Percentiles rank a stretch among this genome's conserved stretches.
Evolutionary conservation across 2,113 vertebrate species (phyloP).

Genomic region (Onychostruthus taczanowskii): DNA sequence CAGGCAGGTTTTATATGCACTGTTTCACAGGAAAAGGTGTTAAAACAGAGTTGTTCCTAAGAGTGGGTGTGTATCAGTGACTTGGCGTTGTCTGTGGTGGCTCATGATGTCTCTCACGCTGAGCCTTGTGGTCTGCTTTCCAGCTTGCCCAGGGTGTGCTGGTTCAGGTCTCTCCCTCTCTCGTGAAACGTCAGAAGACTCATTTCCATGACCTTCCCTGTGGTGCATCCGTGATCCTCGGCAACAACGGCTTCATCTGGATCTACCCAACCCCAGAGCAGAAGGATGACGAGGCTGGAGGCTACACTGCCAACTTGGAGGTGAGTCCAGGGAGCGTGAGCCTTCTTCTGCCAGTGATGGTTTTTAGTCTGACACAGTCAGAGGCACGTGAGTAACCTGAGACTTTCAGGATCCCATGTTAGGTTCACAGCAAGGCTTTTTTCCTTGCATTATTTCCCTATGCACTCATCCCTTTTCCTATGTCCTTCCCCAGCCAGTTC

Average conservation of each 20-base stretch:
- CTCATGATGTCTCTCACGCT: rapidly evolving
- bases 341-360: neutral
- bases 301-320: constrained; percentile 87
- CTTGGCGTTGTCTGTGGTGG: neutral
- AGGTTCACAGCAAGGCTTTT: neutral
- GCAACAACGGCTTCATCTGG: constrained; percentile 96
- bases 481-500: constrained; percentile 75
- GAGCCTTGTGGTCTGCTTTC: neutral
- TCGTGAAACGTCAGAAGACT: constrained; percentile 94
- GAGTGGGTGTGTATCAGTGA: neutral
- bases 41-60: neutral
- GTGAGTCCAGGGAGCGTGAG: constrained; percentile 59
- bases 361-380: neutral
- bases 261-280: constrained; percentile 87
- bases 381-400: neutral
- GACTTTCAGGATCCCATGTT: neutral
- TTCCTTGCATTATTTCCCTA: neutral
- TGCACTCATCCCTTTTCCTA: neutral
- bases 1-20: neutral
- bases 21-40: neutral
- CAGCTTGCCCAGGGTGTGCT: constrained; percentile 93
- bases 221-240: constrained; percentile 91
- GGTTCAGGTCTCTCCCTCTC: constrained; percentile 90
- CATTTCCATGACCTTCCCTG: constrained; percentile 96
- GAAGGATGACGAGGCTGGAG: constrained; percentile 88